Evolutionary conservation across 2,113 vertebrate genomes (phyloP).

Genomic region (Rhinogobius similis): DNA sequence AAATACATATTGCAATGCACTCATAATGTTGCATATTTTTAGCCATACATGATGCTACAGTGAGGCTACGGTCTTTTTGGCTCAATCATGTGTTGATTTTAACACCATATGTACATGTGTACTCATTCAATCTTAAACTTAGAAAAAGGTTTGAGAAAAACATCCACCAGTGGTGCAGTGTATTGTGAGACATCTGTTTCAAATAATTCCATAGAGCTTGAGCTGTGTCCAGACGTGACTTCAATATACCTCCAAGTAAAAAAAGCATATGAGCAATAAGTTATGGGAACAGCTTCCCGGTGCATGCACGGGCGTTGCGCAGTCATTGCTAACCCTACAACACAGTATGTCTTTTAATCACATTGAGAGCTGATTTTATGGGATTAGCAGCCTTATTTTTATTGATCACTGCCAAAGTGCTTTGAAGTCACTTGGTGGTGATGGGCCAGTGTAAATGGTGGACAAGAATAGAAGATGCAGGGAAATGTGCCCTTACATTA

Average conservation of each 20-base stretch:
- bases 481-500: conserved; percentile 27
- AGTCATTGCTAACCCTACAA: not conserved
- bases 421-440: conserved; percentile 25
- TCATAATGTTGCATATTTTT: not conserved
- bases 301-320: not conserved
- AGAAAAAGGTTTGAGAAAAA: not conserved
- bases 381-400: conserved; percentile 47
- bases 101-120: not conserved
- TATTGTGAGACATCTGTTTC: conserved; percentile 3
- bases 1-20: not conserved
- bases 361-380: conserved; percentile 51
- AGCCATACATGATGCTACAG: not conserved
- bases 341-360: conserved; percentile 36
- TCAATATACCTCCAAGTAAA: not conserved
- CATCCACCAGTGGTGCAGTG: not conserved
- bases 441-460: conserved; percentile 16
- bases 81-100: not conserved
- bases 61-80: not conserved
- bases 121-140: not conserved
- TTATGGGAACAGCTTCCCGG: conserved; percentile 1
- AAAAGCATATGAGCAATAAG: not conserved
- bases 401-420: conserved; percentile 54
- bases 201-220: conserved; percentile 9
- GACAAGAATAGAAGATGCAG: conserved; percentile 12
- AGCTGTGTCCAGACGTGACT: conserved; percentile 12